Evolutionary conservation across 2,797 vertebrate genomes (phyloP), one percentile per base, ranked within the genome.

Genomic region (Phylloscopus collybita): DNA sequence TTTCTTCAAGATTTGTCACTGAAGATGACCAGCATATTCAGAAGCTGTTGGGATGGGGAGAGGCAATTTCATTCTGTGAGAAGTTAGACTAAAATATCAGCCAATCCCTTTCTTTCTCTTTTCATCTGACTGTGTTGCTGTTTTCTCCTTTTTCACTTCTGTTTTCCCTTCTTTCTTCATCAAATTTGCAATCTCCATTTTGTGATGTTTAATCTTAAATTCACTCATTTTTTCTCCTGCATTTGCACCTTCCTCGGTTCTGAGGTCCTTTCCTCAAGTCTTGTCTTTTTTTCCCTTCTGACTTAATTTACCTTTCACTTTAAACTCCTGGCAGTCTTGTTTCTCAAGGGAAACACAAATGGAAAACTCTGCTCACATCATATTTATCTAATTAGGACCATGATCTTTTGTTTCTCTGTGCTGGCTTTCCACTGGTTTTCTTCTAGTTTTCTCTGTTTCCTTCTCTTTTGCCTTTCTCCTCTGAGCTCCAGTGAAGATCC

Each of bases 301-400:
- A 56, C 34, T 94, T 94, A 5, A 25, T 71, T 84, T 87, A 88
- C 75, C 65, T 86, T 92, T 86, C 18, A 29, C 44, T 90, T 96
- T 16, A 1, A 80, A 85, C n/a, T 91, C 17, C 53, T 76, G 81
- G n/a, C 65, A 91, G 22, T 69, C 42, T 65, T 74, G 3, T 87
- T 91, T 92, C 65, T 65, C 81, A 67, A 65, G 80, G 40, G 62
- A 84, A 83, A 32, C 29, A 71, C 45, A 72, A 65, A 61, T 75
- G 50, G 64, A 93, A 88, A 90, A 80, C 10, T 80, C 30, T 67
- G 14, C 45, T 89, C 38, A 27, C 64, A 44, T 70, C 23, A 2
- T 61, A 29, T 67, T 71, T 92, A 40, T 18, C 59, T 91, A 61
- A 75, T 74, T 78, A 80, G 23, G 32, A 25, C 45, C 30, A 36